Evolutionary conservation across 2,797 vertebrate species (phyloP).

Genomic region (Enoplosus armatus): DNA sequence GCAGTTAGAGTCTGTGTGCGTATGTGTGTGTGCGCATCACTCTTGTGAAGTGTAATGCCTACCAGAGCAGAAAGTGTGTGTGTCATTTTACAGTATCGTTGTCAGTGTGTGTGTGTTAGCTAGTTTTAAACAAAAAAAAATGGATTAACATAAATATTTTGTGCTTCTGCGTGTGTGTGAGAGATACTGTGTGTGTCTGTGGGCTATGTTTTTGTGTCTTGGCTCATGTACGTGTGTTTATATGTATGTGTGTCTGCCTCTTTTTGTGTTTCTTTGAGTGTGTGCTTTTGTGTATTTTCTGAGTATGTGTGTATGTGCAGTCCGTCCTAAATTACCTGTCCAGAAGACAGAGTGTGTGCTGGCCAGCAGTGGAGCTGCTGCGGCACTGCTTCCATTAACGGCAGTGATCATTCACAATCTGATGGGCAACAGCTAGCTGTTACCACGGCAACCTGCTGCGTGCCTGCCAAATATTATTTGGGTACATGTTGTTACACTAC

Average conservation of each 20-base stretch:
- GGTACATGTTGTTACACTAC: slow-evolving; percentile 35
- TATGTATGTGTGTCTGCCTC: not conserved
- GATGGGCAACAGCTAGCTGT: slow-evolving; percentile 62
- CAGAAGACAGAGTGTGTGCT: slow-evolving; percentile 65
- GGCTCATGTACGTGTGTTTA: slow-evolving; percentile 5
- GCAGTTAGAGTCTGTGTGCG: slow-evolving; percentile 22
- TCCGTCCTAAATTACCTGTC: slow-evolving; percentile 72
- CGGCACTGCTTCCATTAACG: slow-evolving; percentile 61
- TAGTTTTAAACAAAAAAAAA: slow-evolving; percentile 25
- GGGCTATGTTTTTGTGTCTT: slow-evolving; percentile 10
- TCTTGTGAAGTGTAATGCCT: slow-evolving; percentile 20
- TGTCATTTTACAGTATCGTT: slow-evolving; percentile 26
- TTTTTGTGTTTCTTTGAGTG: not conserved
- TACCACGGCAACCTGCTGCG: slow-evolving; percentile 54
- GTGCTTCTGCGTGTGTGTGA: not conserved
- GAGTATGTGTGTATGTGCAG: slow-evolving; percentile 6
- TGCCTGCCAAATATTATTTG: slow-evolving; percentile 53
- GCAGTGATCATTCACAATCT: slow-evolving; percentile 68
- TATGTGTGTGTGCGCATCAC: slow-evolving; percentile 25
- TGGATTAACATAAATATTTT: slow-evolving; percentile 5
- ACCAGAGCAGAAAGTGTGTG: slow-evolving; percentile 15
- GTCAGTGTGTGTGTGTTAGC: not conserved
- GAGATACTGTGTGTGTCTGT: not conserved
- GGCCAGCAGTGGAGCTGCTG: slow-evolving; percentile 48
- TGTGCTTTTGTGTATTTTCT: slow-evolving; percentile 2